Evolutionary conservation across 2,113 vertebrate genomes (phyloP).

Genomic region (Catharus fuscescens): DNA sequence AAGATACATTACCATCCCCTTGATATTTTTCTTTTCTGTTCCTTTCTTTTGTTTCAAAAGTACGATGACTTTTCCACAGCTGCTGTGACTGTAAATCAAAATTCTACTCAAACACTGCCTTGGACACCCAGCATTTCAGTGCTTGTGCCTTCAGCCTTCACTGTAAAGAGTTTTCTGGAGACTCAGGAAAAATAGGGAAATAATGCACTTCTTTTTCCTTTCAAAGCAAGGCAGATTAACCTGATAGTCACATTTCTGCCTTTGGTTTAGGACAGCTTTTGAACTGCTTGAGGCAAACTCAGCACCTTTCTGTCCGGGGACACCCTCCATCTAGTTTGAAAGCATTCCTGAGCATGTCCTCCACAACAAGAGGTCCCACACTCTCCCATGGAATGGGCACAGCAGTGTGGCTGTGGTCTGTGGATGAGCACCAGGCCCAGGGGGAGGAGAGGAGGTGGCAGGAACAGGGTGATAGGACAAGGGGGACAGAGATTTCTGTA

Average conservation of each 20-base stretch:
- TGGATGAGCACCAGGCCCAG: not conserved
- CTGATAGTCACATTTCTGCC: not conserved
- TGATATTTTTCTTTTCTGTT: not conserved
- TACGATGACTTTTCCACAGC: not conserved
- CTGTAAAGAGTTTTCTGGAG: not conserved
- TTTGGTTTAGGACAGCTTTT: not conserved
- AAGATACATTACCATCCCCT: not conserved
- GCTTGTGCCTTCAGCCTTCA: not conserved
- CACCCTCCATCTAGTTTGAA: not conserved
- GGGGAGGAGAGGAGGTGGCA: not conserved
- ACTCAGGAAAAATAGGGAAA: not conserved
- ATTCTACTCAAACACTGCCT: not conserved
- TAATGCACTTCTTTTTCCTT: not conserved
- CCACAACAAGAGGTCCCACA: not conserved
- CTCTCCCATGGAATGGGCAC: not conserved
- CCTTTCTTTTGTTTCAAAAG: constrained; percentile 2
- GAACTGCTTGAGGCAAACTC: not conserved
- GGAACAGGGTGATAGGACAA: not conserved
- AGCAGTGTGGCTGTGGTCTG: not conserved
- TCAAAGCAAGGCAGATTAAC: not conserved
- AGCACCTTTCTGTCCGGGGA: not conserved
- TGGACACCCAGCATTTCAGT: not conserved
- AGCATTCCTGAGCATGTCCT: not conserved
- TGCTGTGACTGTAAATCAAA: not conserved
- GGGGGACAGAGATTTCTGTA: not conserved